Base-by-base conservation (phyloP, 2,797 vertebrate species). In the Cuniculus paca region DNA sequence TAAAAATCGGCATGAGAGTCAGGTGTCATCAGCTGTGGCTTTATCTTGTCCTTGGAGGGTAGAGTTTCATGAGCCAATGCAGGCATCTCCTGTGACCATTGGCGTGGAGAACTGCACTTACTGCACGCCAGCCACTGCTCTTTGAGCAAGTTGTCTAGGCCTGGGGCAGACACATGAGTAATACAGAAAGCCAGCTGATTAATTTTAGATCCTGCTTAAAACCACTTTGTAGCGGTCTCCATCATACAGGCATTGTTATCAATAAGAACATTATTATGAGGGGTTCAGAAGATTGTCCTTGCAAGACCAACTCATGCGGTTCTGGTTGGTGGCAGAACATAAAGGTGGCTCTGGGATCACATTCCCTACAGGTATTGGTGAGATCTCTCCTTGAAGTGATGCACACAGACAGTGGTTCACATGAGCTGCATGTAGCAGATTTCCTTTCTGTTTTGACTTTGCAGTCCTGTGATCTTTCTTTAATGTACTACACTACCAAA, bases 201-300 rank as follows among this genome's bases (percentile, higher is more conserved):
- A 65, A n/a, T n/a, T 63, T 65, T 65, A 65, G n/a, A 19, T n/a
- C 17, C 63, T 68, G 34, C 34, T 20, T 3, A n/a, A 6, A 65
- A 16, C 2, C 12, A 16, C 34, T n/a, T n/a, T 16, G 3, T n/a
- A 14, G 12, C n/a, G 6, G 34, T 65, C 63, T 65, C 63, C 34
- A 65, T 65, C 34, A 65, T 5, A 16, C 52, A 34, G 6, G 14
- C 61, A 36, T 63, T 36, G 5, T 89, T 80, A 58, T 92, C 87
- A 94, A 48, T 87, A 80, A 96, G 63, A 95, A 92, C 72, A 92
- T 92, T 31, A 82, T 28, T 77, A 70, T 0, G 65, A 20, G 11
- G 1, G 3, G 9, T 74, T 28, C 1, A 78, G 36, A 93, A 79
- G 89, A 45, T 14, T 88, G 17, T 48, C 48, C 56, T 48, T 6